These are phyloP conservation scores for Dascyllus trimaculatus DNA, from an alignment of 2,113 vertebrate genomes.

Conservation along the genomic window DNA sequence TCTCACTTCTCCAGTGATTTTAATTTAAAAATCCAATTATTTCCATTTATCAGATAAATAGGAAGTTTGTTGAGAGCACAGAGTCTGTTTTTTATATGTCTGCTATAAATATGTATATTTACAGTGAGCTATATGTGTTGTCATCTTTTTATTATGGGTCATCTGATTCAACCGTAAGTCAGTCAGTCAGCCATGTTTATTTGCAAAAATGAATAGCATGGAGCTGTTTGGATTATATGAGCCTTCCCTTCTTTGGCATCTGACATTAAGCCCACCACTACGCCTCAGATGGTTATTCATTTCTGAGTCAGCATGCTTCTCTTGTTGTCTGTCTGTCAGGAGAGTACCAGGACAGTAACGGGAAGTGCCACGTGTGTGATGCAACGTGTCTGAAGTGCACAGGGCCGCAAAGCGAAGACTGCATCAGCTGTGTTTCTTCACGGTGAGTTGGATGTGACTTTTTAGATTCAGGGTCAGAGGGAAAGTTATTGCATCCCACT, in stretches of 20 bases:
- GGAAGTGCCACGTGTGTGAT: constrained; percentile 87
- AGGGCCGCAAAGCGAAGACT: constrained; percentile 86
- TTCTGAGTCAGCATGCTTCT: constrained; percentile 26
- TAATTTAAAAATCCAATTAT: background rate
- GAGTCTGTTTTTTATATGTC: background rate
- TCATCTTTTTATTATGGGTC: too few species aligned
- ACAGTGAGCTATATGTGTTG: too few species aligned
- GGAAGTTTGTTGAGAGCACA: background rate
- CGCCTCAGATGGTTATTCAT: constrained; percentile 41
- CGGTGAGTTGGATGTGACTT: constrained; percentile 81
- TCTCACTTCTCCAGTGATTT: background rate
- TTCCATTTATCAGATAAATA: too few species aligned
- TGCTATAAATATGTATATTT: too few species aligned
- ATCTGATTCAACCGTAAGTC: background rate
- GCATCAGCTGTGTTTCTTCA: constrained; percentile 85
- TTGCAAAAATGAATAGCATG: background rate
- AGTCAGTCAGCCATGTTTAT: constrained; percentile 3
- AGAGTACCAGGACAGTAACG: constrained; percentile 84
- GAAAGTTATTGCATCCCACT: background rate
- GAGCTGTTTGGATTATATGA: background rate
- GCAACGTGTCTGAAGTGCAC: constrained; percentile 88
- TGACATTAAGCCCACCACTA: constrained; percentile 17
- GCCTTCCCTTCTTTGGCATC: background rate
- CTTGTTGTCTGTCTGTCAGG: constrained; percentile 75
- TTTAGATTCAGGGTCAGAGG: constrained; percentile 26